Conservation (phyloP, 2,797 vertebrate genomes). For the Coluber constrictor region DNA sequence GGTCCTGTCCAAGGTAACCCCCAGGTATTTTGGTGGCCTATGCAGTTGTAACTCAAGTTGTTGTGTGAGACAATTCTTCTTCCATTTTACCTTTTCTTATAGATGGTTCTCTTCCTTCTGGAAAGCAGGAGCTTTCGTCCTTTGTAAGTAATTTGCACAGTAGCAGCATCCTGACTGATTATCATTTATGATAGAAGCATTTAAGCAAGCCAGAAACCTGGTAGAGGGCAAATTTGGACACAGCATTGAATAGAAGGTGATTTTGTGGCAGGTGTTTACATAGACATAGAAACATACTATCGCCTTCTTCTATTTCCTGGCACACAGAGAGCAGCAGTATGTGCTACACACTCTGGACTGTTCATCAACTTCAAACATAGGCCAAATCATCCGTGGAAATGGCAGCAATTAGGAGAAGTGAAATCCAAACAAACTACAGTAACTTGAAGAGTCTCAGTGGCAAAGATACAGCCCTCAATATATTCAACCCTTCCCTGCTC, state of each 20-base stretch:
- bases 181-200: background rate
- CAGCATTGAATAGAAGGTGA: conserved; percentile 49
- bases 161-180: conserved; percentile 31
- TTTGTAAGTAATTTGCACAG: conserved; percentile 23
- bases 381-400: conserved; percentile 52
- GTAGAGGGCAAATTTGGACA: conserved; percentile 34
- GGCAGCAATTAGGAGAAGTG: conserved; percentile 55
- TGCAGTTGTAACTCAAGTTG: background rate
- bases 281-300: conserved; percentile 31
- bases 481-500: background rate
- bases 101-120: background rate
- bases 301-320: conserved; percentile 52
- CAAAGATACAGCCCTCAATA: conserved; percentile 16
- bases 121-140: background rate
- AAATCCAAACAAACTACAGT: conserved; percentile 56
- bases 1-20: too few species aligned
- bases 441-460: conserved; percentile 48
- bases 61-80: background rate
- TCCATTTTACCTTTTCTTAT: background rate
- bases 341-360: conserved; percentile 49
- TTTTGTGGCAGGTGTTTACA: conserved; percentile 62
- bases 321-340: conserved; percentile 54
- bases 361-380: conserved; percentile 56
- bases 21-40: background rate
- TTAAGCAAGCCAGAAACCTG: conserved; percentile 35